Evolutionary conservation across 1,140 invertebrate genomes (phyloP), one percentile per base, ranked within the genome.

Genomic region (Orius laevigatus): DNA sequence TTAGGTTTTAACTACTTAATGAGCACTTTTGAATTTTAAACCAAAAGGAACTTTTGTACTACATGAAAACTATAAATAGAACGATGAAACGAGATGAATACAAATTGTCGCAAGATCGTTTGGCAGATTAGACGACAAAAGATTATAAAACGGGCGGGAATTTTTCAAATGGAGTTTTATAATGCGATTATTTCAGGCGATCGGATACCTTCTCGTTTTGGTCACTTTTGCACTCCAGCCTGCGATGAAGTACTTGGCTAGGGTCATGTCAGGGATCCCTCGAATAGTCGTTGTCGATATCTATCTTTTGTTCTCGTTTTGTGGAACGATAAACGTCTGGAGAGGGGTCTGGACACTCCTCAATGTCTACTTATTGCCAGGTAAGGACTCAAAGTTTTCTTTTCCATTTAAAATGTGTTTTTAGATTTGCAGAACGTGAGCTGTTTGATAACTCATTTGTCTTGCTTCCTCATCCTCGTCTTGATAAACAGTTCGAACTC

Each of bases 311-410:
- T 63, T 85, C 41, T 79, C 78, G 31, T 84, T 87, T 58, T 60
- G 84, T 46, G 84, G 83, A 3, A 84, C 84, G 1, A 76, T 89
- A 19, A 88, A 88, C 62, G 77, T 86, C 0, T 90, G 86, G 86
- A 70, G 85, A 40, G 84, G 84, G 5, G 73, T 88, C 25, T 89
- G 86, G 86, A 79, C 73, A 49, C 57, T 82, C 14, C 67, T 86
- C 1, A 79, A 89, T 60, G 64, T 81, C n/a, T 86, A 82, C 63
- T 68, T 87, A 38, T 69, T 84, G 43, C 81, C 83, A 67, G 70
- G 78, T 78, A 60, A 43, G 43, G 18, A 3, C 3, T 38, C 15
- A 16, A 38, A 38, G 36, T 3, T 10, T 12, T 3, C 15, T 4
- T 38, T 38, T 38, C 36, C 3, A 14, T 3, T 47, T 51, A 31